Percentiles rank a stretch among this genome's conserved stretches.
Conservation (phyloP, 2,113 vertebrate genomes). For the Dromiciops gliroides region DNA sequence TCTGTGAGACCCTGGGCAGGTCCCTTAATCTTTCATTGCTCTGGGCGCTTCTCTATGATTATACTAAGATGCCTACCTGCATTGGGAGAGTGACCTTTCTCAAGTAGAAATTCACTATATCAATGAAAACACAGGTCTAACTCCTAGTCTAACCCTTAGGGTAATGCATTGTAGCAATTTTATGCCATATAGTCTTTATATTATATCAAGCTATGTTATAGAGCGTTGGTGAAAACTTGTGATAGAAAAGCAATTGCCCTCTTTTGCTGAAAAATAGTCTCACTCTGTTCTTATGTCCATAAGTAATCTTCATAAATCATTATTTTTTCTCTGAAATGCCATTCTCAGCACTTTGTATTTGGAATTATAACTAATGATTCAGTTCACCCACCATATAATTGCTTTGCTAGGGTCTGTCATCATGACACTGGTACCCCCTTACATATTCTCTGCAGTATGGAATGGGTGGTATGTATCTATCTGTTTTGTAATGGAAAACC, state of each 20-base stretch:
- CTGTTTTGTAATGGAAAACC: background rate
- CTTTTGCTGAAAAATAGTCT: too few relatives aligned
- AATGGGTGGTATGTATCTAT: background rate
- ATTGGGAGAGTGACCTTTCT: background rate
- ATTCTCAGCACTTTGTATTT: background rate
- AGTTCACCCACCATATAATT: background rate
- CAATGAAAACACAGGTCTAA: background rate
- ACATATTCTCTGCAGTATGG: background rate
- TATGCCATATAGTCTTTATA: background rate
- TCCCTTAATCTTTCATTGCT: background rate
- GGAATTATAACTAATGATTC: background rate
- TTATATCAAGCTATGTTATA: background rate
- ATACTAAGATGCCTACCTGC: background rate
- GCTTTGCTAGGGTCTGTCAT: background rate
- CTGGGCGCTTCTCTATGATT: background rate
- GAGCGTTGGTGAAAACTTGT: background rate
- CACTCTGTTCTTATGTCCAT: too few relatives aligned
- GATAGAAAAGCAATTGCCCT: background rate
- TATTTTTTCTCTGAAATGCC: background rate
- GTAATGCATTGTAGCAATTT: background rate
- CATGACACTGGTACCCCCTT: background rate
- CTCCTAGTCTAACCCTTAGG: background rate
- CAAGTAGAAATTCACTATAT: background rate
- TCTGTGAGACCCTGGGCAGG: background rate
- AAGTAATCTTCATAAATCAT: background rate